Evolutionary conservation across 2,888 invertebrate species (phyloP), one percentile per base, ranked within the genome.

Genomic region (Thyatira batis): DNA sequence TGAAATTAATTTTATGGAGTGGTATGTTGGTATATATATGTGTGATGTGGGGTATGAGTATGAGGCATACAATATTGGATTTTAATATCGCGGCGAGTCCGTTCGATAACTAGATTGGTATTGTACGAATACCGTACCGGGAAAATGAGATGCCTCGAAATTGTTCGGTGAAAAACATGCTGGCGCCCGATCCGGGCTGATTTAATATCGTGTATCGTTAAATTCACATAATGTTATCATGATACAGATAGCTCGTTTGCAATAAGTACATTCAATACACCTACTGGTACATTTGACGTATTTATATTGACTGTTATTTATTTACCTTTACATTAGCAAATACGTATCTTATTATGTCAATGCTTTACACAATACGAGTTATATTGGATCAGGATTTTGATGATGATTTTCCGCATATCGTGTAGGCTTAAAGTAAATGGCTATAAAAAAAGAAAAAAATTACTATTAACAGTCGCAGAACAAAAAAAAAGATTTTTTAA

Each of bases 31-130:
- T n/a, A n/a, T n/a, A n/a, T n/a, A n/a, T n/a, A n/a, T 60, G 60
- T 62, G 56, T 62, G 62, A 60, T 66, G 53, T 64, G 58, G 50
- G 52, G 61, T 58, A 53, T 44, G 49, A 60, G 52, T 60, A 50
- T 59, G 54, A 56, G 52, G 71, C 67, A 65, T 63, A 67, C 69
- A 71, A 79, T 80, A 84, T 84, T 75, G 76, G 75, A 81, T 84
- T 85, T 83, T 82, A 82, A 82, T 82, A 82, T 77, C 69, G 71
- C 58, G 64, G 71, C 60, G 67, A 73, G 73, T 67, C 63, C 72
- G 72, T 67, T 66, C 80, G 78, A 77, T 84, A 83, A 82, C 79
- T 79, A 78, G 80, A 84, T 85, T 83, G 81, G 72, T 80, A 81
- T 81, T 79, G 73, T 72, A 73, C 81, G 81, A 78, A 82, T 76